These are phyloP conservation scores for Drosophila asahinai DNA, from an alignment of 1,140 invertebrate genomes.

Conservation along the genomic window DNA sequence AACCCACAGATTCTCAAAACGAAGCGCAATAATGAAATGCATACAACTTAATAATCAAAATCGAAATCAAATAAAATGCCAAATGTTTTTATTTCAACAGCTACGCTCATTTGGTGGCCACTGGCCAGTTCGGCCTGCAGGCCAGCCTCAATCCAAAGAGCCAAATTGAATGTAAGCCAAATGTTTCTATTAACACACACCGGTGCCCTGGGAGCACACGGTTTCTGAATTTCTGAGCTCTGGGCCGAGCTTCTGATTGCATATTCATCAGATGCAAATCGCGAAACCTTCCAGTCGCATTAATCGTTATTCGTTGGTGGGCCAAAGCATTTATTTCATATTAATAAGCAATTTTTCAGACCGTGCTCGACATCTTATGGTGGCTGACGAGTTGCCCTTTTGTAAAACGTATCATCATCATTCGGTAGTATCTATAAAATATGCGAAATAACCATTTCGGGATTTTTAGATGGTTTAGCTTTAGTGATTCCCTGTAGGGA, in stretches of 20 bases:
- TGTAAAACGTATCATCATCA: conserved; percentile 38
- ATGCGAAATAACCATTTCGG: conserved; percentile 12
- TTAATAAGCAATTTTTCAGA: conserved; percentile 80
- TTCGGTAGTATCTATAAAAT: conserved; percentile 42
- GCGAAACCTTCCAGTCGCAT: conserved; percentile 72
- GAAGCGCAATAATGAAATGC: conserved; percentile 69
- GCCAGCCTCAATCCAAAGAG: conserved; percentile 18
- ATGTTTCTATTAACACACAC: conserved; percentile 72
- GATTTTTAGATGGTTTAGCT: not conserved
- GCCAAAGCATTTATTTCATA: conserved; percentile 76
- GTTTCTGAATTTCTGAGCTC: conserved; percentile 18
- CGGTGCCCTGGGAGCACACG: conserved; percentile 30
- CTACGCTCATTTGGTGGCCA: conserved; percentile 72
- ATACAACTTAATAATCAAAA: conserved; percentile 80
- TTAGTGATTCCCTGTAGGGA: conserved; percentile 42
- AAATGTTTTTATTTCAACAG: conserved; percentile 83
- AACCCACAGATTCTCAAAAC: conserved; percentile 11
- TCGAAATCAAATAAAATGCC: conserved; percentile 77
- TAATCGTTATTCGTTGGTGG: conserved; percentile 79
- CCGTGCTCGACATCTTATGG: conserved; percentile 68
- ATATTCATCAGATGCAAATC: conserved; percentile 81
- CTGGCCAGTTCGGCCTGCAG: conserved; percentile 29
- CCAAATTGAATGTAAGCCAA: conserved; percentile 29
- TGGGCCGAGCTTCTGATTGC: conserved; percentile 29
- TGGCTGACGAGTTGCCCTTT: conserved; percentile 63